These are phyloP conservation scores for Chrosomus eos DNA, from an alignment of 2,797 vertebrate species.

Conservation along the genomic window DNA sequence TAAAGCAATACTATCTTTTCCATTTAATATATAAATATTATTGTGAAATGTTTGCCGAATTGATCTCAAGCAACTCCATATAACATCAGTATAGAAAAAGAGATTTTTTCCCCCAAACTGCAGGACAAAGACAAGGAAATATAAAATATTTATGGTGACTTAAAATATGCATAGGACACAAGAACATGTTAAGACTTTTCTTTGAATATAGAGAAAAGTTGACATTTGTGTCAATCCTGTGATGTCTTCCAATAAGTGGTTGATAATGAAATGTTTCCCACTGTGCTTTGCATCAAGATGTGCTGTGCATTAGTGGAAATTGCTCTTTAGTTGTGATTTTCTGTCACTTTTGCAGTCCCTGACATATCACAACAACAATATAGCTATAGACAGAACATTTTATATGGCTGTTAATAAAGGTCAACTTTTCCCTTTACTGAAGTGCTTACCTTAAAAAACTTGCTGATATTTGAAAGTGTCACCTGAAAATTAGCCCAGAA, in stretches of 20 bases:
- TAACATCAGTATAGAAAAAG: background rate
- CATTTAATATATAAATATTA: background rate
- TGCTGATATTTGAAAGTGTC: slow-evolving; percentile 27
- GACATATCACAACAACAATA: background rate
- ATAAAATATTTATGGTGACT: background rate
- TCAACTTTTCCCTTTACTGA: background rate
- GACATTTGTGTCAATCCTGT: slow-evolving; percentile 34
- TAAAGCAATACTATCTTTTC: background rate
- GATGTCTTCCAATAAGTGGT: slow-evolving; percentile 36
- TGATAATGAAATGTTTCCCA: slow-evolving; percentile 55
- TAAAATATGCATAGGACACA: slow-evolving; percentile 2
- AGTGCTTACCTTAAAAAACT: slow-evolving; percentile 30
- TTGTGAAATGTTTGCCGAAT: background rate
- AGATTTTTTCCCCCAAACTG: too few relatives aligned
- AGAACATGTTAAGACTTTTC: slow-evolving; percentile 26
- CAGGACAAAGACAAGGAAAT: background rate
- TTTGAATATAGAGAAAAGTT: slow-evolving; percentile 16
- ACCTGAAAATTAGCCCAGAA: slow-evolving; percentile 27
- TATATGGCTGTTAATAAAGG: background rate
- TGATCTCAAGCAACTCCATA: background rate
- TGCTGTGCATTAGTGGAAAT: background rate
- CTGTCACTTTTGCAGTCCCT: background rate
- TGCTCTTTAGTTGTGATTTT: slow-evolving; percentile 16
- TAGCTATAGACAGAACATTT: background rate
- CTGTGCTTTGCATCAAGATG: slow-evolving; percentile 19